Percentiles rank a stretch among this genome's conserved stretches.
These are phyloP conservation scores for Stegodyphus dumicola DNA, from an alignment of 1,140 invertebrate species.

Conservation along the genomic window DNA sequence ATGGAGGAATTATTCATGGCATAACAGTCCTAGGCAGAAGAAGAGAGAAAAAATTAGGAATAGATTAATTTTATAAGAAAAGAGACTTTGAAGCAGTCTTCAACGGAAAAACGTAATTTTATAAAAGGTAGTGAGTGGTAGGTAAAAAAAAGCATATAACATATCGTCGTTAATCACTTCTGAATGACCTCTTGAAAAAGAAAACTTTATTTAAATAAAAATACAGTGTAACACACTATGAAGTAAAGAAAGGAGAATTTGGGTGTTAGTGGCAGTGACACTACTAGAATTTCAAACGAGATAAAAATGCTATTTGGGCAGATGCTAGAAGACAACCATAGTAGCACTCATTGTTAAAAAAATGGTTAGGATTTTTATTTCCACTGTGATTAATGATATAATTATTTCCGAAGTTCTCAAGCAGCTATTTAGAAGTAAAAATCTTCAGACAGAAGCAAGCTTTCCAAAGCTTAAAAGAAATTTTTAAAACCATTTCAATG, in stretches of 20 bases:
- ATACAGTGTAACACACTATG: neutral
- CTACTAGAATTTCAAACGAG: constrained; percentile 4
- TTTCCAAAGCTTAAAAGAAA: too few relatives aligned
- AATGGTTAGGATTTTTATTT: too few relatives aligned
- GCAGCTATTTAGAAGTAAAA: too few relatives aligned
- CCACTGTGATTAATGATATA: too few relatives aligned
- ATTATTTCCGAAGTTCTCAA: too few relatives aligned
- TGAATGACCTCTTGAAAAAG: constrained; percentile 44
- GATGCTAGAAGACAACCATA: too few relatives aligned
- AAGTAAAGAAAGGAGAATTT: constrained; percentile 23
- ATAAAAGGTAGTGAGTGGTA: neutral
- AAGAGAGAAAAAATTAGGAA: constrained; percentile 22
- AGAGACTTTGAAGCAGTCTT: constrained; percentile 3
- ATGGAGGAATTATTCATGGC: constrained; percentile 57
- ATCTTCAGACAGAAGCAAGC: too few relatives aligned
- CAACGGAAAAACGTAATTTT: neutral
- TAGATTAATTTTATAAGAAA: constrained; percentile 56
- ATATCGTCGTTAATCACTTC: constrained; percentile 49
- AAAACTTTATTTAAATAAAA: constrained; percentile 38
- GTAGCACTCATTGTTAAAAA: too few relatives aligned
- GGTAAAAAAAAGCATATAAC: constrained; percentile 20
- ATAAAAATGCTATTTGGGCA: constrained; percentile 9
- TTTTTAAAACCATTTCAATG: too few relatives aligned
- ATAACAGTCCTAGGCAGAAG: constrained; percentile 14
- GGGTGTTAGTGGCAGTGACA: constrained; percentile 20